These are phyloP conservation scores for Hoplostethus mediterraneus DNA, from an alignment of 2,797 vertebrate genomes.

Conservation along the genomic window DNA sequence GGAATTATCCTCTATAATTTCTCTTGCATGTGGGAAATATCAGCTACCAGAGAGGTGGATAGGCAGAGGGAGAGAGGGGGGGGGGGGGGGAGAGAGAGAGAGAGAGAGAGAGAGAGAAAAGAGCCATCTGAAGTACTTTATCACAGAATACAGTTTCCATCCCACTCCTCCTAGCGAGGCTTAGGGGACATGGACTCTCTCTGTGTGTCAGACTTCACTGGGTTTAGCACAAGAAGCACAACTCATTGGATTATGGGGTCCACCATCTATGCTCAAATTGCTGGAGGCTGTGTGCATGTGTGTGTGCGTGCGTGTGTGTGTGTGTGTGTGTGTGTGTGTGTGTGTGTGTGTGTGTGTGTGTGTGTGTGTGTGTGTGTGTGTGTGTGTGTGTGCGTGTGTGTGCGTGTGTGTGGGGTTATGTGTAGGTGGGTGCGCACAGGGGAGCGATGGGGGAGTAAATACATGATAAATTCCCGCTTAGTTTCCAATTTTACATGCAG, in stretches of 20 bases:
- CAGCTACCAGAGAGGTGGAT: conserved; percentile 27
- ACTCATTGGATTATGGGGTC: conserved; percentile 79
- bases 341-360: conserved; percentile 20
- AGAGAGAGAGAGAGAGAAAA: conserved; percentile 18
- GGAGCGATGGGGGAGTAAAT: conserved; percentile 52
- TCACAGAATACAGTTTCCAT: conserved; percentile 61
- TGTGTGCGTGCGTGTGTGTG: conserved; percentile 9
- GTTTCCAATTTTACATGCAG: conserved; percentile 37
- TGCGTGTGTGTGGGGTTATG: conserved; percentile 11
- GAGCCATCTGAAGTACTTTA: conserved; percentile 56
- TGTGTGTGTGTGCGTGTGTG: conserved; percentile 12
- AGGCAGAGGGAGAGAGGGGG: not conserved
- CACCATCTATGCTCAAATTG: conserved; percentile 64
- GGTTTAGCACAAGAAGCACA: conserved; percentile 77
- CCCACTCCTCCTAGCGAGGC: conserved; percentile 61
- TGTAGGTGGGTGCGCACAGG: conserved; percentile 52
- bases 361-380: conserved; percentile 31
- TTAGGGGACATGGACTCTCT: conserved; percentile 62
- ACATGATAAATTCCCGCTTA: conserved; percentile 56
- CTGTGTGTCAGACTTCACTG: conserved; percentile 74
- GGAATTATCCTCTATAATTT: conserved; percentile 27
- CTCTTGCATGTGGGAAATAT: conserved; percentile 38
- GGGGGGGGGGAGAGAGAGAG: conserved; percentile 13
- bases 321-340: not conserved
- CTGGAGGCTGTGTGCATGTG: conserved; percentile 52